Base-by-base conservation (phyloP, 2,113 vertebrate species). In the Anarhynchus alexandrinus region DNA sequence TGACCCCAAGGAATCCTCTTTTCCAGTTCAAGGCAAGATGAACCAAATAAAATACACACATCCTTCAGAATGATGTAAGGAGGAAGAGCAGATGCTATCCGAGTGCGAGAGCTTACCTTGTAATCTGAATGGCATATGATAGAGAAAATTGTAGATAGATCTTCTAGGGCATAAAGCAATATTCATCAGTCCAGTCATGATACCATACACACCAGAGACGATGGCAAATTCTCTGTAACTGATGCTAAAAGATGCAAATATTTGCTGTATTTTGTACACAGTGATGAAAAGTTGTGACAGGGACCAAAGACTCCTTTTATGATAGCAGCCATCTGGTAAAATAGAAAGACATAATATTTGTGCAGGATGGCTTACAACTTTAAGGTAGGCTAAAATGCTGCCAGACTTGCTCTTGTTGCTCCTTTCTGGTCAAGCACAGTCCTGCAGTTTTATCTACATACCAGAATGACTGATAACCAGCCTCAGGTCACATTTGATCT, bases 221-320 rank as follows among this genome's bases (percentile, higher is more conserved):
- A 79, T 76, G 69, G 86, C 74, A 93, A 90, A 91, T 80, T 73
- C 72, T 85, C 90, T 89, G 59, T 66, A 95, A 95, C 57, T 94
- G 85, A 85, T 94, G 92, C 87, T 91, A 90, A 87, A 95, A 96
- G 94, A 94, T 91, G 91, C 69, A 91, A 95, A 91, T 88, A 91
- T 89, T 96, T 89, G 55, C 93, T 95, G n/a, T 87, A 81, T 92
- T 94, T 96, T 94, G 77, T 87, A 94, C 93, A 84, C 89, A 91
- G 93, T 67, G 73, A 94, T 95, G 94, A 95, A 88, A 89, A 91
- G 77, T 84, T 93, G 73, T 95, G 91, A 96, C 91, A 89, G 77
- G 69, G 94, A 87, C 89, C 73, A 91, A 95, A 94, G 89, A 71
- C 83, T 95, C 29, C 42, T 87, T 95, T 95, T 84, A 82, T 86